Conservation (phyloP, 2,888 invertebrate species). For the Synanthedon vespiformis region DNA sequence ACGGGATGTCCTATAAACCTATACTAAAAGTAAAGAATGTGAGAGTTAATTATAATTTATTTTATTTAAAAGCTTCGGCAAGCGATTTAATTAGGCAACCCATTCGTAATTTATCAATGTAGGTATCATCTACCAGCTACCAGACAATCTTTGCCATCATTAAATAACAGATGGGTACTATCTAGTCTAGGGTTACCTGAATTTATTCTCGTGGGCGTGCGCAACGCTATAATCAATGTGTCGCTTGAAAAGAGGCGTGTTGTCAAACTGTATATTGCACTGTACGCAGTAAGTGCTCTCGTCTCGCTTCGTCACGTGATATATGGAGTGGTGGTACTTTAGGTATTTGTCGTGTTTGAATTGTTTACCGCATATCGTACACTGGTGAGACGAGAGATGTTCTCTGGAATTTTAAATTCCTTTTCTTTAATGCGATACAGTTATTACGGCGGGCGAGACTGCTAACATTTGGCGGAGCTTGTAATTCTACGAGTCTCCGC, state of each 20-base stretch:
- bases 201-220: constrained; percentile 7
- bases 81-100: too few relatives aligned
- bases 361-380: constrained; percentile 6
- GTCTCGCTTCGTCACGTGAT: constrained; percentile 1
- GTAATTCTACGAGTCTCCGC: too few relatives aligned
- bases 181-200: constrained; percentile 1
- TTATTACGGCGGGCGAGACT: too few relatives aligned
- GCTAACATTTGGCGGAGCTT: too few relatives aligned
- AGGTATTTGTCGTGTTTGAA: constrained; percentile 3
- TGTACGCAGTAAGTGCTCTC: constrained; percentile 26
- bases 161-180: too few relatives aligned
- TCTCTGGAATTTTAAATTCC: not conserved
- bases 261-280: constrained; percentile 24
- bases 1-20: too few relatives aligned
- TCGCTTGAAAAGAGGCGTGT: constrained; percentile 11
- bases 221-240: constrained; percentile 17
- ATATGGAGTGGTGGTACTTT: constrained; percentile 4
- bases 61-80: too few relatives aligned
- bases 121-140: too few relatives aligned
- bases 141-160: too few relatives aligned
- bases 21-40: not conserved
- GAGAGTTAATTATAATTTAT: too few relatives aligned
- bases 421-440: too few relatives aligned
- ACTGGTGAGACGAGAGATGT: not conserved
- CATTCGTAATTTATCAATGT: too few relatives aligned